Base-by-base conservation (phyloP, 2,888 invertebrate genomes). In the Odontocolon sp. region DNA sequence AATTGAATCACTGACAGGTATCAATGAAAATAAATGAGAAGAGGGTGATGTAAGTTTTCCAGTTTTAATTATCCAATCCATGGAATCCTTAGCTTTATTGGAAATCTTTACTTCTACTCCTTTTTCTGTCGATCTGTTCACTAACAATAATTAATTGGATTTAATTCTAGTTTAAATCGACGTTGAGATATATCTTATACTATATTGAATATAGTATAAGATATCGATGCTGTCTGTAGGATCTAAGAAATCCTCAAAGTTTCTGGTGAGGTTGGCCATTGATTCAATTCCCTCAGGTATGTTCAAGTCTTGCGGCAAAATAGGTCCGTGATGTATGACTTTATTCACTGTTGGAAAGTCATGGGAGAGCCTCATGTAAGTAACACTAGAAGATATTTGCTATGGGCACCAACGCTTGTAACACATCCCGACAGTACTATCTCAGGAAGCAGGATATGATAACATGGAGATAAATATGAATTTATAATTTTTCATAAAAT, bases 211-310 rank as follows among this genome's bases (percentile, higher is more conserved):
- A n/a, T n/a, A n/a, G n/a, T n/a, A n/a, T n/a, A n/a, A n/a, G n/a
- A n/a, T n/a, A n/a, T n/a, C n/a, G n/a, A n/a, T n/a, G n/a, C n/a
- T n/a, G n/a, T n/a, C n/a, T n/a, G n/a, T n/a, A n/a, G n/a, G n/a
- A n/a, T n/a, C n/a, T n/a, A n/a, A n/a, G n/a, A 42, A 70, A 59
- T 45, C 64, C 57, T 26, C 52, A 59, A 66, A 67, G 23, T 45
- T 47, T 42, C 18, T 33, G 42, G 66, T 61, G 66, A 61, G 59
- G 9, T 61, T 36, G 42, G 45, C 28, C 54, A 59, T 52, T 73
- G 42, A 74, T 74, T 67, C 54, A 56, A 61, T 71, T 56, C 61
- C 76, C 56, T 56, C 67, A 71, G 61, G 67, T 67, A 38, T 56
- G 47, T 54, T 59, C 52, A 45, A 11, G 33, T 23, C 23, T 69